Conservation (phyloP, 2,888 invertebrate genomes). For the Chloroclysta siterata region DNA sequence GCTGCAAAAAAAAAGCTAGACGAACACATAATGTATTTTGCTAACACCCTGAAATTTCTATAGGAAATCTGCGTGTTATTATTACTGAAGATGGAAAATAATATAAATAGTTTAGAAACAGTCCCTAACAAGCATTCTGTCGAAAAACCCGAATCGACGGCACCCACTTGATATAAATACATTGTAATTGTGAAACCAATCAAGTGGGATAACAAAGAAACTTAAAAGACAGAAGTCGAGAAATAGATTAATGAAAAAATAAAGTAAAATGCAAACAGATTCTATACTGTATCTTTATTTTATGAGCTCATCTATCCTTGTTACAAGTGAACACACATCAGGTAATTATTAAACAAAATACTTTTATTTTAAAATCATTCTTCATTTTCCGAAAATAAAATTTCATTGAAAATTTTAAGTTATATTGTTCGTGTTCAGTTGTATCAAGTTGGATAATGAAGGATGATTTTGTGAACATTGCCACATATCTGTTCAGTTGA, state of each 20-base stretch:
- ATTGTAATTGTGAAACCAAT: conserved; percentile 12
- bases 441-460: conserved; percentile 71
- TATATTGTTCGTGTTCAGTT: conserved; percentile 67
- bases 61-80: conserved; percentile 35
- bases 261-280: conserved; percentile 50
- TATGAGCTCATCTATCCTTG: conserved; percentile 37
- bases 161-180: conserved; percentile 36
- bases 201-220: background rate
- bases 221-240: conserved; percentile 3
- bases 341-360: conserved; percentile 56
- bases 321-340: conserved; percentile 70
- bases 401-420: background rate
- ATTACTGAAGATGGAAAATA: conserved; percentile 29
- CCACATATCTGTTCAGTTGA: background rate
- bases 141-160: conserved; percentile 54
- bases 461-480: conserved; percentile 53
- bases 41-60: conserved; percentile 15
- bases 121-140: conserved; percentile 49
- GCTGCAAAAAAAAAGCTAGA: too few relatives aligned
- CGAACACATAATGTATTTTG: background rate
- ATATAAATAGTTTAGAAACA: conserved; percentile 54
- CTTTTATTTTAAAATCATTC: conserved; percentile 53
- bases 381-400: conserved; percentile 61
- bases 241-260: conserved; percentile 45
- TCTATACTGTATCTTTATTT: conserved; percentile 29